These are phyloP conservation scores for Trachymyrmex septentrionalis DNA, from an alignment of 1,140 invertebrate genomes.

Conservation along the genomic window DNA sequence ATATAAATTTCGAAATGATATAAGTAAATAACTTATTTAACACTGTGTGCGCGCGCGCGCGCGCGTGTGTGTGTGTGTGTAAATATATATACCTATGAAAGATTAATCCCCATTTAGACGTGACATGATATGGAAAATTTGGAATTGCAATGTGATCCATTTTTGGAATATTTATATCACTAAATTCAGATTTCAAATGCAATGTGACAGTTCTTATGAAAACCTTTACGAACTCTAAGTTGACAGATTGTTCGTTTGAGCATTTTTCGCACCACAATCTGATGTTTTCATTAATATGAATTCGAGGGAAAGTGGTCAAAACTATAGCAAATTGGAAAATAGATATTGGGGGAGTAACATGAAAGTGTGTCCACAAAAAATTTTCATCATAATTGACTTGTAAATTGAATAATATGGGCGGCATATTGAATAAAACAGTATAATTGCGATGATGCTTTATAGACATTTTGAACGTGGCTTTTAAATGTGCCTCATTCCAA, in stretches of 20 bases:
- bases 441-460: too few species aligned
- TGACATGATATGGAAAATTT: background rate
- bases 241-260: too few species aligned
- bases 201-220: background rate
- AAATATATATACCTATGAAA: background rate
- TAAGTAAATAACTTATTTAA: too few species aligned
- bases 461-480: too few species aligned
- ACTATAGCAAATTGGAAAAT: background rate
- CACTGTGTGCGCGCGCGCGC: too few species aligned
- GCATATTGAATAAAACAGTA: too few species aligned
- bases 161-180: background rate
- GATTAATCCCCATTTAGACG: background rate
- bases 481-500: too few species aligned
- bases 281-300: background rate
- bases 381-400: too few species aligned
- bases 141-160: background rate
- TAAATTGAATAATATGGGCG: too few species aligned
- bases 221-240: background rate
- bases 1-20: too few species aligned
- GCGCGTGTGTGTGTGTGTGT: too few species aligned
- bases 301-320: background rate
- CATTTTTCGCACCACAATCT: background rate
- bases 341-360: background rate
- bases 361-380: background rate
- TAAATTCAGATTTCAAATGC: background rate